Conservation (phyloP, 2,888 invertebrate genomes). For the Lymantria monacha region DNA sequence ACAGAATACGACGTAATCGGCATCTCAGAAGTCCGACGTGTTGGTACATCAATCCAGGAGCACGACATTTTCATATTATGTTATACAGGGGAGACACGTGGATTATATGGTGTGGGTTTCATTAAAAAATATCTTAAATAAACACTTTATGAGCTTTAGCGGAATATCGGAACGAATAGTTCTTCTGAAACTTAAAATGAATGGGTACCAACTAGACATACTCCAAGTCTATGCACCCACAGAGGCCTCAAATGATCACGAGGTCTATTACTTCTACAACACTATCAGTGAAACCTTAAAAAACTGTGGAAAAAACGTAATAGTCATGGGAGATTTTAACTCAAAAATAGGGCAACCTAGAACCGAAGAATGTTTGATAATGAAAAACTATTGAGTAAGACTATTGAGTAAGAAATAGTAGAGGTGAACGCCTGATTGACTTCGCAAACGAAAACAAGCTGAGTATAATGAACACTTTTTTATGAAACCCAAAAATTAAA, state of each 20-base stretch:
- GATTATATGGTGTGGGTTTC: background rate
- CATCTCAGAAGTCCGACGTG: background rate
- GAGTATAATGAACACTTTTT: background rate
- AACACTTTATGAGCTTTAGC: background rate
- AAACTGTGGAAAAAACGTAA: background rate
- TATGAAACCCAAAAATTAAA: background rate
- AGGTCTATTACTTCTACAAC: background rate
- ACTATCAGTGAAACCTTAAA: background rate
- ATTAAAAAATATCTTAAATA: background rate
- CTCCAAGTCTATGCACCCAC: constrained; percentile 1
- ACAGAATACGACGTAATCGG: too few relatives aligned
- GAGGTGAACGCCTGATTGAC: constrained; percentile 1
- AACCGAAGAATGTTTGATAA: background rate
- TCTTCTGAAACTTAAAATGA: background rate
- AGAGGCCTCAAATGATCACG: background rate
- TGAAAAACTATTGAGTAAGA: background rate
- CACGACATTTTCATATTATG: background rate
- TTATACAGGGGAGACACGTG: background rate
- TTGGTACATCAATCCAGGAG: background rate
- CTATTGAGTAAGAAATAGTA: background rate
- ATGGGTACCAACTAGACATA: background rate
- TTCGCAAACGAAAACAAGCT: constrained; percentile 2
- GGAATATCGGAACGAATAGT: constrained; percentile 1
- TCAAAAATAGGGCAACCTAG: background rate
- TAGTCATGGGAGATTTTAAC: background rate